These are phyloP conservation scores for Monodelphis domestica DNA, from an alignment of 2,797 vertebrate species.

Conservation along the genomic window DNA sequence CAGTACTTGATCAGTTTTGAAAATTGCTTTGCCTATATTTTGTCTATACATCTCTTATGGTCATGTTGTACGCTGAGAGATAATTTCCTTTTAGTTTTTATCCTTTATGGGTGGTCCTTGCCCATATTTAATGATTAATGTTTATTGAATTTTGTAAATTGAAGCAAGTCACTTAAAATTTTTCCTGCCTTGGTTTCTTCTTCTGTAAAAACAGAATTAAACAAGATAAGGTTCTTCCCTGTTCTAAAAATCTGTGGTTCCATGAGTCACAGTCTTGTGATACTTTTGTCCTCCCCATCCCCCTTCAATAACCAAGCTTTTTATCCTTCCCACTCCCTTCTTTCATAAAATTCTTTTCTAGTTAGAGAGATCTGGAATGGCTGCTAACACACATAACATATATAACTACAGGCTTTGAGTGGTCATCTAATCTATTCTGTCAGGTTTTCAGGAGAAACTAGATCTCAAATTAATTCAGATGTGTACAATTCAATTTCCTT, in stretches of 20 bases:
- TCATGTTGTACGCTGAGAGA: not conserved
- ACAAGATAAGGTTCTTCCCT: not conserved
- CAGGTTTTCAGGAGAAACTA: constrained; percentile 31
- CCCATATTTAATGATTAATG: not conserved
- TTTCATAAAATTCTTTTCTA: constrained; percentile 36
- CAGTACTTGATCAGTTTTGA: not conserved
- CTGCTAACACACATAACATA: not conserved
- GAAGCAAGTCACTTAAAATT: constrained; percentile 18
- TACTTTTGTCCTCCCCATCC: not conserved
- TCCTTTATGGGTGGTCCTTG: not conserved
- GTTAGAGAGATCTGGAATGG: not conserved
- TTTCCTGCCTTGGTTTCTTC: constrained; percentile 27
- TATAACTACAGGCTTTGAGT: not conserved
- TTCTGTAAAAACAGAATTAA: not conserved
- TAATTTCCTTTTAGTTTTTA: not conserved
- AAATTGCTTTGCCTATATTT: not conserved
- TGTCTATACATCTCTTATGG: not conserved
- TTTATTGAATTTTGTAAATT: not conserved
- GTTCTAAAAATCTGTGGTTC: not conserved
- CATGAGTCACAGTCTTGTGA: constrained; percentile 13
- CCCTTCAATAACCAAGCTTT: constrained; percentile 26
- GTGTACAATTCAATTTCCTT: no score
- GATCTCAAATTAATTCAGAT: not conserved
- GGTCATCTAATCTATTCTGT: constrained; percentile 1
- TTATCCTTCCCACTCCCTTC: constrained; percentile 24